Conservation (phyloP, 2,888 invertebrate species). For the Molorchus minor region DNA sequence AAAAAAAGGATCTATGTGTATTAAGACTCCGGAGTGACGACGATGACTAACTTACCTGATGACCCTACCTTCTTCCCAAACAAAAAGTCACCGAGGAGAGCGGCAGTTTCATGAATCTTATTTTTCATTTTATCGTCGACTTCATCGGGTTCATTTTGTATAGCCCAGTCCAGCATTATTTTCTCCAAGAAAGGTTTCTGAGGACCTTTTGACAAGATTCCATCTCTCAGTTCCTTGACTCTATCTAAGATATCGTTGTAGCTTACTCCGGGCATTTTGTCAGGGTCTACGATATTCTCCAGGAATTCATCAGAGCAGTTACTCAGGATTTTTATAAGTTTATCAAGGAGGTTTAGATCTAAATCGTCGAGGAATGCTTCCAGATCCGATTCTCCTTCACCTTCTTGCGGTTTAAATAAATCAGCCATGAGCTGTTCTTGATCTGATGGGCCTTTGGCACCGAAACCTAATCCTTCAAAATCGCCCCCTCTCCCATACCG, state of each 20-base stretch:
- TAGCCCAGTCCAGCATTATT: conserved; percentile 51
- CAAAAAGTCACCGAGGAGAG: conserved; percentile 40
- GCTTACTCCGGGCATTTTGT: conserved; percentile 42
- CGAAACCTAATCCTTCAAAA: not conserved
- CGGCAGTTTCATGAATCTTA: conserved; percentile 51
- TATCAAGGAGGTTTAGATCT: conserved; percentile 41
- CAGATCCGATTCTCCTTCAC: conserved; percentile 24
- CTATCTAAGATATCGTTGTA: conserved; percentile 47
- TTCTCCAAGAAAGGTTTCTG: conserved; percentile 44
- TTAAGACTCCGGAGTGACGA: too few relatives aligned
- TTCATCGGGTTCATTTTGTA: conserved; percentile 47
- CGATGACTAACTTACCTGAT: too few relatives aligned
- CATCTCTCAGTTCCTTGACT: conserved; percentile 41
- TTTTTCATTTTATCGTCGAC: conserved; percentile 46
- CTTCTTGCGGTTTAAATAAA: conserved; percentile 30
- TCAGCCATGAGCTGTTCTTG: conserved; percentile 19
- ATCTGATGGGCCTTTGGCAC: not conserved
- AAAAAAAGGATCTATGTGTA: too few relatives aligned
- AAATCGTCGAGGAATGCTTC: conserved; percentile 29
- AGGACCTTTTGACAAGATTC: conserved; percentile 10
- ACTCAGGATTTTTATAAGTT: conserved; percentile 48
- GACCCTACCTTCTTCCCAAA: not conserved
- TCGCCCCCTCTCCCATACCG: conserved; percentile 24
- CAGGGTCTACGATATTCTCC: conserved; percentile 35
- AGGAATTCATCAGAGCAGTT: conserved; percentile 48